phyloP scores from a whole-genome alignment of 2,797 vertebrate genomes.

The Chloroceryle amazona region DNA sequence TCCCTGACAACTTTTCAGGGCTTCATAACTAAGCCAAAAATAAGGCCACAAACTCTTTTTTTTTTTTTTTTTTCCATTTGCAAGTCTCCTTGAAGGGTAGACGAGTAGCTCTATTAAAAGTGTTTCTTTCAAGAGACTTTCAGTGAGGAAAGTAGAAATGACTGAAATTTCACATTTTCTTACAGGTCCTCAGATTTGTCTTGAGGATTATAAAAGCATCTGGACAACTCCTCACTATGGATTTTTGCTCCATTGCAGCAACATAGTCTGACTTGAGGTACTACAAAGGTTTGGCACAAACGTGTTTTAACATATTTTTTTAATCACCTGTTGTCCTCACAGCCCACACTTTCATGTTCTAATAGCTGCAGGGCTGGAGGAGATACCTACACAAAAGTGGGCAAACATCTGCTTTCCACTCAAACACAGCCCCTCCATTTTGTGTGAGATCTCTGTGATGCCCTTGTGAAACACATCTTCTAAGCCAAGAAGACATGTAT shows the following conservation, averaged over 20 bases:
- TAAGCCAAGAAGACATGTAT: fast-evolving
- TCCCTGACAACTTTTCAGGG: conserved; percentile 1
- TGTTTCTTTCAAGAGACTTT: background rate
- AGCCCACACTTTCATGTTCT: background rate
- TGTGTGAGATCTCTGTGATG: fast-evolving
- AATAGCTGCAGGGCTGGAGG: background rate
- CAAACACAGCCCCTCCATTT: fast-evolving
- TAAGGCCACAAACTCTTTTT: conserved; percentile 1
- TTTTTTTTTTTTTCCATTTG: conserved; percentile 13
- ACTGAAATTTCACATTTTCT: background rate
- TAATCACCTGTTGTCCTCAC: background rate
- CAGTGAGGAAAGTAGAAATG: background rate
- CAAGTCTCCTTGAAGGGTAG: conserved; percentile 40
- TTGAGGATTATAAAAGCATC: background rate
- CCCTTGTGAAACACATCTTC: background rate
- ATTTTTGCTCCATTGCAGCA: fast-evolving
- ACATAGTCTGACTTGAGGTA: background rate
- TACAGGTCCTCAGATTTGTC: background rate
- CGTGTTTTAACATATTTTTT: background rate
- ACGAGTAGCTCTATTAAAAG: background rate
- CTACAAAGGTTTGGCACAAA: background rate
- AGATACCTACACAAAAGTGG: background rate
- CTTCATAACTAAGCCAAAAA: background rate
- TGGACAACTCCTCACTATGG: background rate
- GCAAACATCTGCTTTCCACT: fast-evolving